A percentile compares a stretch with the other conserved stretches of the same genome.
Conservation (phyloP, 2,888 invertebrate genomes). For the Scrobipalpa costella region DNA sequence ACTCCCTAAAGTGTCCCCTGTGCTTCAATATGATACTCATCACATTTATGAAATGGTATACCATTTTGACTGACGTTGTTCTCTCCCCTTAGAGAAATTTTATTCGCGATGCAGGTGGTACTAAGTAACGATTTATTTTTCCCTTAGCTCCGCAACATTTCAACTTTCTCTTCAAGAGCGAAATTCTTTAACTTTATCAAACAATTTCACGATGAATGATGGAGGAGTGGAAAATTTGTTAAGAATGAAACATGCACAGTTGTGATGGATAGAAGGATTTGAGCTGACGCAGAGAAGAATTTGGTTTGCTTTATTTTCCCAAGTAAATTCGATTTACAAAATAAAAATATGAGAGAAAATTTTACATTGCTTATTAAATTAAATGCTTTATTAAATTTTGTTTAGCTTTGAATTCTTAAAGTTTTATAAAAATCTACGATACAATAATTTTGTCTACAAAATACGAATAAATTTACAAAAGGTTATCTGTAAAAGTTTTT, state of each 20-base stretch:
- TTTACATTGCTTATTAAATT: no score
- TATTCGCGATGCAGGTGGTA: conserved; percentile 35
- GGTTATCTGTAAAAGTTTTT: no score
- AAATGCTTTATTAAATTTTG: no score
- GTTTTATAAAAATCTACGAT: no score
- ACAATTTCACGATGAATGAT: conserved; percentile 25
- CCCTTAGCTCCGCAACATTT: conserved; percentile 28
- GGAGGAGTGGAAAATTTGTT: conserved; percentile 12
- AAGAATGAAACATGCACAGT: not conserved
- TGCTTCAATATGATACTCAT: conserved; percentile 23
- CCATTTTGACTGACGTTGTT: conserved; percentile 28
- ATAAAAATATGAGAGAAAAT: no score
- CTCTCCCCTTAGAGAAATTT: conserved; percentile 23
- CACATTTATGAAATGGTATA: conserved; percentile 26
- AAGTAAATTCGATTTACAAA: no score
- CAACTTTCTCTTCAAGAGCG: conserved; percentile 7
- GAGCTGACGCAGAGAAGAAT: not conserved
- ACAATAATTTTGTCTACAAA: no score
- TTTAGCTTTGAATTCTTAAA: no score
- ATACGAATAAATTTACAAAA: no score
- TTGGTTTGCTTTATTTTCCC: not conserved
- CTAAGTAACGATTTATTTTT: conserved; percentile 37
- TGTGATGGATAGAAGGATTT: conserved; percentile 6
- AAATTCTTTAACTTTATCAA: conserved; percentile 22
- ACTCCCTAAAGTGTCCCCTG: conserved; percentile 23